These are phyloP conservation scores for Embidobia sp. DNA, from an alignment of 2,888 invertebrate genomes.

Conservation along the genomic window DNA sequence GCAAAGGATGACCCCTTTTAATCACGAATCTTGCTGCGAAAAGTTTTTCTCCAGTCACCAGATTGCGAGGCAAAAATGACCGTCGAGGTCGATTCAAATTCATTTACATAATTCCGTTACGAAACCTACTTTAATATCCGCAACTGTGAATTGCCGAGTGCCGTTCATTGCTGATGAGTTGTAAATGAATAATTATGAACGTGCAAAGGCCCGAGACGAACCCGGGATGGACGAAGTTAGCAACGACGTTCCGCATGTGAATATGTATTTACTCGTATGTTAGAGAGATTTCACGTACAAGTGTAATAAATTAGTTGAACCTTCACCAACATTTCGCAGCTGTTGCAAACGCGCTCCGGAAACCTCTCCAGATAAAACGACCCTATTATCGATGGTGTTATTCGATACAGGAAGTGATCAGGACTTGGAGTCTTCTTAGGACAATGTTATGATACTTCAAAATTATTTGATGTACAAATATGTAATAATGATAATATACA, in stretches of 20 bases:
- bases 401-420: slow-evolving; percentile 18
- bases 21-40: slow-evolving; percentile 1
- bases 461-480: too few relatives aligned
- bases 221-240: slow-evolving; percentile 9
- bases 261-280: slow-evolving; percentile 38
- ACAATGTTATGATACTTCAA: too few relatives aligned
- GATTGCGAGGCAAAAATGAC: background rate
- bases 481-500: too few relatives aligned
- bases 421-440: slow-evolving; percentile 68
- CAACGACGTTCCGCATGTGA: slow-evolving; percentile 15
- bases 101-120: slow-evolving; percentile 15
- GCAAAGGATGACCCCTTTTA: slow-evolving; percentile 1
- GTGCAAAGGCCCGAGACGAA: slow-evolving; percentile 11
- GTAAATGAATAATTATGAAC: slow-evolving; percentile 32
- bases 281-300: slow-evolving; percentile 55
- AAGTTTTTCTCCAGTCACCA: background rate
- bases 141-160: background rate
- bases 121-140: slow-evolving; percentile 18
- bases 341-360: slow-evolving; percentile 74
- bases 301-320: slow-evolving; percentile 79
- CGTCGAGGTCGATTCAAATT: background rate
- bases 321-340: slow-evolving; percentile 81
- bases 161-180: slow-evolving; percentile 19
- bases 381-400: slow-evolving; percentile 20
- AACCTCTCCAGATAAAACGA: too few relatives aligned